Percentiles rank a stretch among this genome's conserved stretches.
Conservation (phyloP, 1,140 invertebrate genomes). For the Drosophila guanche region DNA sequence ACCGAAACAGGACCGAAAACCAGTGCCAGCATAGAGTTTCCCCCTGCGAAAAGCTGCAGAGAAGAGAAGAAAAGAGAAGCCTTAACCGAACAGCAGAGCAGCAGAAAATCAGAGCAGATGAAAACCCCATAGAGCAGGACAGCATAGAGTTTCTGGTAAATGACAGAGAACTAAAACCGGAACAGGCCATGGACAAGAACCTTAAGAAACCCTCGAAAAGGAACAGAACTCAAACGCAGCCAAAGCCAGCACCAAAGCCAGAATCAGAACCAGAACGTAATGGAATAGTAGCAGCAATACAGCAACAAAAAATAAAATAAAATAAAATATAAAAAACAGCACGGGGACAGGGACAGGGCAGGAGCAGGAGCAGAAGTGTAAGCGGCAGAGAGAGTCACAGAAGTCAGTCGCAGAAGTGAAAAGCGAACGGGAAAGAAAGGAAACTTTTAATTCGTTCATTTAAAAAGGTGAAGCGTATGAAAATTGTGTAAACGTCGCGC, state of each 20-base stretch:
- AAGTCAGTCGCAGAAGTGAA: too few relatives aligned
- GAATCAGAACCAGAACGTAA: conserved; percentile 48
- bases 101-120: too few relatives aligned
- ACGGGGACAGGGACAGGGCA: neutral
- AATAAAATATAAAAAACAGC: conserved; percentile 12
- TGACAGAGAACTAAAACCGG: too few relatives aligned
- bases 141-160: too few relatives aligned
- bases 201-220: neutral
- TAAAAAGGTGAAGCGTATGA: conserved; percentile 79
- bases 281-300: conserved; percentile 44
- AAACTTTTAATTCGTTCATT: conserved; percentile 81
- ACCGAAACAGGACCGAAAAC: conserved; percentile 35
- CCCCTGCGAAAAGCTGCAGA: too few relatives aligned
- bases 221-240: conserved; percentile 8
- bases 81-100: too few relatives aligned
- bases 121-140: neutral
- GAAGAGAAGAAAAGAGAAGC: neutral
- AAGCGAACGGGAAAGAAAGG: conserved; percentile 44
- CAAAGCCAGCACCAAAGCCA: conserved; percentile 14
- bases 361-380: conserved; percentile 6
- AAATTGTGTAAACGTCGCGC: conserved; percentile 73
- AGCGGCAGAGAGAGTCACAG: neutral
- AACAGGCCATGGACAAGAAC: too few relatives aligned
- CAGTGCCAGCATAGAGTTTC: neutral
- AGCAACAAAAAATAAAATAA: conserved; percentile 27